These are phyloP conservation scores for Odontomachus brunneus DNA, from an alignment of 1,140 invertebrate genomes.

Conservation along the genomic window DNA sequence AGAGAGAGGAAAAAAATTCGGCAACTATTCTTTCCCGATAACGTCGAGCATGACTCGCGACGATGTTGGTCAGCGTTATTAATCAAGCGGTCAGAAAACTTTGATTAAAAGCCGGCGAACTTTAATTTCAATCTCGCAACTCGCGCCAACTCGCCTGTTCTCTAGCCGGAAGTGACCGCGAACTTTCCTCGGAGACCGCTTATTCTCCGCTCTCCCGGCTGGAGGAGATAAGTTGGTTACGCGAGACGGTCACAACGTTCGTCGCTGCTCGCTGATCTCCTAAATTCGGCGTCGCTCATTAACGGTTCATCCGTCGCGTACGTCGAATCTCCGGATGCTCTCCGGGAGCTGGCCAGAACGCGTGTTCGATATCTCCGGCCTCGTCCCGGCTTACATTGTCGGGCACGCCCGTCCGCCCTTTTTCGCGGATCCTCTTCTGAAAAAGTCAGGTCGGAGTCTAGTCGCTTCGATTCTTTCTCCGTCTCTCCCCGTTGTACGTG, in stretches of 20 bases:
- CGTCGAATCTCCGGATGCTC: too few relatives aligned
- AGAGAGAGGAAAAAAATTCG: slow-evolving; percentile 4
- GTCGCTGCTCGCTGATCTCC: not conserved
- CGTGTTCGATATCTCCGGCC: not conserved
- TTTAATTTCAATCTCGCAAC: slow-evolving; percentile 52
- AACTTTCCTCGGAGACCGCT: slow-evolving; percentile 34
- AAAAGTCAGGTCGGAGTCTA: slow-evolving; percentile 44
- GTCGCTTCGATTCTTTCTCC: slow-evolving; percentile 36
- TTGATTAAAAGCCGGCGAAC: slow-evolving; percentile 25
- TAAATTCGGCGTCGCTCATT: too few relatives aligned
- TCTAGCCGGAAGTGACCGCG: not conserved
- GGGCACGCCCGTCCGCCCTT: slow-evolving; percentile 28
- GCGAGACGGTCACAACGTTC: not conserved
- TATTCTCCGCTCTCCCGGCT: not conserved
- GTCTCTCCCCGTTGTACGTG: slow-evolving; percentile 7
- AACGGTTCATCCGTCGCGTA: too few relatives aligned
- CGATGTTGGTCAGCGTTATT: slow-evolving; percentile 39
- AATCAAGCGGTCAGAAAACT: slow-evolving; percentile 32
- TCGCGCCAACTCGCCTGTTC: slow-evolving; percentile 2
- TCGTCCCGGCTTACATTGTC: slow-evolving; percentile 7
- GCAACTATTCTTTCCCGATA: slow-evolving; percentile 30
- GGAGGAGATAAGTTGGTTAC: not conserved
- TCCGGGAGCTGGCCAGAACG: too few relatives aligned
- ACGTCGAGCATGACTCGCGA: slow-evolving; percentile 17
- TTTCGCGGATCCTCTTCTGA: slow-evolving; percentile 28